Evolutionary conservation across 2,797 vertebrate genomes (phyloP).

Genomic region (Poecilia wingei): DNA sequence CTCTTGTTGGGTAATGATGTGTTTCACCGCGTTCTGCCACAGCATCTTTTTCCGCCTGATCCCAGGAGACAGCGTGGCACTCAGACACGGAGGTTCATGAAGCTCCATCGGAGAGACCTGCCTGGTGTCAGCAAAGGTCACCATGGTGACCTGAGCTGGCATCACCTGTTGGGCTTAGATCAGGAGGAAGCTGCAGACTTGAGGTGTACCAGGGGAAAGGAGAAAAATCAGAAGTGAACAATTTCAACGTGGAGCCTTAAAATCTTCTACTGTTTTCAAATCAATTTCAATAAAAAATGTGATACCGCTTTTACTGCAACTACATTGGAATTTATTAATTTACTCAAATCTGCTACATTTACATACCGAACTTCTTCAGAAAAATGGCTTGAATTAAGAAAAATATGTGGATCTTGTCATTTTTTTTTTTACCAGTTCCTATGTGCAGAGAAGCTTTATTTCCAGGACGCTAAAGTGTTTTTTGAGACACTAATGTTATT

Average conservation of each 20-base stretch:
- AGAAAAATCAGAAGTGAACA: background rate
- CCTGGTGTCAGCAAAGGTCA: constrained; percentile 71
- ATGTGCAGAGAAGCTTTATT: background rate
- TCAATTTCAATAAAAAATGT: background rate
- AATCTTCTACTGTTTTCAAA: background rate
- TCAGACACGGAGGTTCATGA: constrained; percentile 56
- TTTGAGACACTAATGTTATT: background rate
- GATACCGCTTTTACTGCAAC: background rate
- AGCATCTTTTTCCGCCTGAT: constrained; percentile 78
- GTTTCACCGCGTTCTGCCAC: constrained; percentile 82
- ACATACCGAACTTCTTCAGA: background rate
- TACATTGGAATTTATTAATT: background rate
- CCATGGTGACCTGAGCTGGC: constrained; percentile 64
- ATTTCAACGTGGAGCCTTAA: background rate
- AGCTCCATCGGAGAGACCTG: constrained; percentile 61
- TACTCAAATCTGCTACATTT: background rate
- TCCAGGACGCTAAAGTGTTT: background rate
- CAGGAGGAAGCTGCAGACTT: constrained; percentile 44
- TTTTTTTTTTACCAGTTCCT: background rate
- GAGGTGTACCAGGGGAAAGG: background rate
- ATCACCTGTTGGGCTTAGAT: constrained; percentile 46
- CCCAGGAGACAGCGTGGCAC: constrained; percentile 67
- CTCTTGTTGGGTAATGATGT: constrained; percentile 78
- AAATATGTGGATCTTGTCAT: background rate
- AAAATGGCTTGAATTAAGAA: background rate